phyloP scores from a whole-genome alignment of 2,113 vertebrate species.

The Sturnira hondurensis region DNA sequence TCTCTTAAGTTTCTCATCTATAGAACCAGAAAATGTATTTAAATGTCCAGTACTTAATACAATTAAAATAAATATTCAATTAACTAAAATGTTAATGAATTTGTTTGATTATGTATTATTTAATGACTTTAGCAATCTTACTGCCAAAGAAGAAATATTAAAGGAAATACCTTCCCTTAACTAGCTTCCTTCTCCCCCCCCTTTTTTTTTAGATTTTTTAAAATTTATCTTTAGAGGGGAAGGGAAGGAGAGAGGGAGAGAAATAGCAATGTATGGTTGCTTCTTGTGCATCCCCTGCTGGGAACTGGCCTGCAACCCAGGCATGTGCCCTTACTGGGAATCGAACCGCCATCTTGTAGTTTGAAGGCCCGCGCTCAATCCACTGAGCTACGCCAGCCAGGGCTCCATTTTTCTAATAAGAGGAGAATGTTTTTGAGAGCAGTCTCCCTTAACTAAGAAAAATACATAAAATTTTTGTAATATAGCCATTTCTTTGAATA shows the following conservation, averaged over 20 bases:
- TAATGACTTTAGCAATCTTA: neutral
- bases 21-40: neutral
- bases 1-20: neutral
- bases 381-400: too few relatives aligned
- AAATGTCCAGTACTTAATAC: neutral
- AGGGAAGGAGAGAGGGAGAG: too few relatives aligned
- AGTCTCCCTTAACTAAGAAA: neutral
- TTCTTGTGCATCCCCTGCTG: too few relatives aligned
- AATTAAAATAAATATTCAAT: neutral
- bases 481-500: neutral
- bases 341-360: too few relatives aligned
- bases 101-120: neutral
- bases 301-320: too few relatives aligned
- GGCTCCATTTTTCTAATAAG: too few relatives aligned
- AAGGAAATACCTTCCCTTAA: neutral
- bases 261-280: too few relatives aligned
- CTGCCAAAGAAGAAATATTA: neutral
- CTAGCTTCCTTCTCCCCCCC: neutral
- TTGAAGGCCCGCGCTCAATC: too few relatives aligned
- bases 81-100: neutral
- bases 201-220: too few relatives aligned
- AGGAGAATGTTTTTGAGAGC: neutral
- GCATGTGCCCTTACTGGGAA: too few relatives aligned
- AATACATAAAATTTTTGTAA: neutral
- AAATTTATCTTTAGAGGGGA: too few relatives aligned